Conservation (phyloP, 2,797 vertebrate genomes). For the Enteromius mattozi region DNA sequence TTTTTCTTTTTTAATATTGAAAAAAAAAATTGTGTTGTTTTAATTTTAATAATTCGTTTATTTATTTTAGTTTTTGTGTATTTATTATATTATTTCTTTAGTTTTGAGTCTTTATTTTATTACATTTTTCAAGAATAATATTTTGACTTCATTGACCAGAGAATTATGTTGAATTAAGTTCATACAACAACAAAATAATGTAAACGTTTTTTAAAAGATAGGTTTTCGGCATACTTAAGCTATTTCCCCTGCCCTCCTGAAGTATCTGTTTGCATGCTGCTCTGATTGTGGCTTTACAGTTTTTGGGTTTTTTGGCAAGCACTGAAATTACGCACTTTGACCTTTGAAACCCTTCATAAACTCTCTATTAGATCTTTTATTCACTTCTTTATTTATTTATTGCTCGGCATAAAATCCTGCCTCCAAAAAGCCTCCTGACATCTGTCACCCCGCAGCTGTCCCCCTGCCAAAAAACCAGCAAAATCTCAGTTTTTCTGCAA, state of each 20-base stretch:
- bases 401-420: constrained; percentile 69
- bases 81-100: neutral
- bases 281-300: neutral
- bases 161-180: neutral
- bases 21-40: neutral
- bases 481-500: constrained; percentile 62
- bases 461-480: constrained; percentile 70
- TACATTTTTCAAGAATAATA: neutral
- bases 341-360: constrained; percentile 75
- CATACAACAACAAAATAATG: neutral
- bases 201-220: neutral
- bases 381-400: constrained; percentile 42
- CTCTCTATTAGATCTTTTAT: constrained; percentile 71
- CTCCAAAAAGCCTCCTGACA: constrained; percentile 78
- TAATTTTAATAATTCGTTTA: neutral
- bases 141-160: neutral
- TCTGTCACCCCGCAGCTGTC: constrained; percentile 76
- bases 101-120: neutral
- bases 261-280: neutral
- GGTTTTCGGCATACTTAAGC: neutral
- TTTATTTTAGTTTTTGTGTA: neutral
- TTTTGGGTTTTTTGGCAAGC: constrained; percentile 68
- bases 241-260: neutral
- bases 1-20: neutral
- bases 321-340: constrained; percentile 70